phyloP scores from a whole-genome alignment of 2,888 invertebrate species.

The Parascotia fuliginaria region DNA sequence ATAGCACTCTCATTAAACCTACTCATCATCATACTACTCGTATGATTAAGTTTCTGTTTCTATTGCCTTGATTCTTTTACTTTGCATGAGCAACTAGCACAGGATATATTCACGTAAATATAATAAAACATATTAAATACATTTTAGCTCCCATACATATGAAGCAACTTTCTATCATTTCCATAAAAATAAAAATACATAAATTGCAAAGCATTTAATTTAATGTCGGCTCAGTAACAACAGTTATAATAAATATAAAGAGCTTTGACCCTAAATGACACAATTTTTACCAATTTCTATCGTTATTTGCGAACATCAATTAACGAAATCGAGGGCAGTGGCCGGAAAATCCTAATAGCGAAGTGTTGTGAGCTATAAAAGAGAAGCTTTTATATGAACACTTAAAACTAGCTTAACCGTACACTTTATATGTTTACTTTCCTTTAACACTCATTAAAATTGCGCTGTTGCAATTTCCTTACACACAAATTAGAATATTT shows the following conservation, averaged over 20 bases:
- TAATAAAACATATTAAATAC: too few species aligned
- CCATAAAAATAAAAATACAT: too few species aligned
- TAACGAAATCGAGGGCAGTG: conserved; percentile 33
- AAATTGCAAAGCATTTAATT: not conserved
- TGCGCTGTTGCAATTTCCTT: conserved; percentile 14
- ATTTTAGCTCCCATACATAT: too few species aligned
- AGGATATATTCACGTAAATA: too few species aligned
- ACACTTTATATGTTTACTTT: conserved; percentile 14
- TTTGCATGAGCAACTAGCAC: too few species aligned
- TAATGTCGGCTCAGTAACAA: conserved; percentile 9
- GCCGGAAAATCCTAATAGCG: conserved; percentile 24
- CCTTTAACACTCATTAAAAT: conserved; percentile 8
- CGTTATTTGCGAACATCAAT: conserved; percentile 32
- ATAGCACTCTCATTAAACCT: too few species aligned
- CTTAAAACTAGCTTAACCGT: conserved; percentile 19
- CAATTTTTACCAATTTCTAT: conserved; percentile 33
- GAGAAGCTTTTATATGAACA: conserved; percentile 21
- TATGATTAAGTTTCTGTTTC: too few species aligned
- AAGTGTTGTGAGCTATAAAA: conserved; percentile 27
- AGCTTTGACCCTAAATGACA: conserved; percentile 34
- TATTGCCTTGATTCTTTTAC: too few species aligned
- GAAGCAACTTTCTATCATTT: too few species aligned
- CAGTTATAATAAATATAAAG: conserved; percentile 26
- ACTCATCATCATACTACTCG: too few species aligned
- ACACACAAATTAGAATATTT: not conserved